phyloP scores from a whole-genome alignment of 2,888 invertebrate species.

The Torymus tubicola region DNA sequence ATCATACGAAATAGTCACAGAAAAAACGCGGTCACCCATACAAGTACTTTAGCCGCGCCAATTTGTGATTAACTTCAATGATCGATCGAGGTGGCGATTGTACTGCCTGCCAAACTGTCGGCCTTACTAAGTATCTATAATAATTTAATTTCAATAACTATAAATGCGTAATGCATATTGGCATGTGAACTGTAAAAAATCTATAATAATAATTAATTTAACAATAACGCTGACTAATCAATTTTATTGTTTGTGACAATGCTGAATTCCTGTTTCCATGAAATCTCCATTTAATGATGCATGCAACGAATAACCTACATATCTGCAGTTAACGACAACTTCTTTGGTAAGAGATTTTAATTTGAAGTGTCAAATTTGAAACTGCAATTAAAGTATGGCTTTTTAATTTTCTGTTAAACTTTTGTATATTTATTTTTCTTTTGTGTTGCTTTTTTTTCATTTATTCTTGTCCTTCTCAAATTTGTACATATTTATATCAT shows the following conservation, averaged over 20 bases:
- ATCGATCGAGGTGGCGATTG: no score
- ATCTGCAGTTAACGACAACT: constrained; percentile 97
- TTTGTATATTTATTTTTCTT: constrained; percentile 27
- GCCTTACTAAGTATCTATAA: no score
- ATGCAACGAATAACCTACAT: constrained; percentile 73
- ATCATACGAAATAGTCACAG: no score
- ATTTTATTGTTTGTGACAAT: constrained; percentile 66
- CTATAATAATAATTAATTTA: constrained; percentile 30
- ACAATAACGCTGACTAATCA: constrained; percentile 65
- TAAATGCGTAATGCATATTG: constrained; percentile 1
- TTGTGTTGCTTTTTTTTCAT: neutral
- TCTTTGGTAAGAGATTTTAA: constrained; percentile 93
- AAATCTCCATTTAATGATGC: constrained; percentile 71
- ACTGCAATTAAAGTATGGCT: constrained; percentile 39
- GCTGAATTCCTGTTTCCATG: constrained; percentile 66
- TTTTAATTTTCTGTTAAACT: constrained; percentile 14
- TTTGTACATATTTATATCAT: neutral
- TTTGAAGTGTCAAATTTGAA: constrained; percentile 3
- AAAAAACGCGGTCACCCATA: no score
- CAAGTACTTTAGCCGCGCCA: no score
- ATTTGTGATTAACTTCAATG: no score
- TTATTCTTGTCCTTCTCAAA: neutral
- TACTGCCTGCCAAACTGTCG: no score
- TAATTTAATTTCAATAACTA: no score
- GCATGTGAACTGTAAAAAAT: constrained; percentile 41